Evolutionary conservation across 2,113 vertebrate species (phyloP), one percentile per base, ranked within the genome.

Genomic region (Corvus cornix): DNA sequence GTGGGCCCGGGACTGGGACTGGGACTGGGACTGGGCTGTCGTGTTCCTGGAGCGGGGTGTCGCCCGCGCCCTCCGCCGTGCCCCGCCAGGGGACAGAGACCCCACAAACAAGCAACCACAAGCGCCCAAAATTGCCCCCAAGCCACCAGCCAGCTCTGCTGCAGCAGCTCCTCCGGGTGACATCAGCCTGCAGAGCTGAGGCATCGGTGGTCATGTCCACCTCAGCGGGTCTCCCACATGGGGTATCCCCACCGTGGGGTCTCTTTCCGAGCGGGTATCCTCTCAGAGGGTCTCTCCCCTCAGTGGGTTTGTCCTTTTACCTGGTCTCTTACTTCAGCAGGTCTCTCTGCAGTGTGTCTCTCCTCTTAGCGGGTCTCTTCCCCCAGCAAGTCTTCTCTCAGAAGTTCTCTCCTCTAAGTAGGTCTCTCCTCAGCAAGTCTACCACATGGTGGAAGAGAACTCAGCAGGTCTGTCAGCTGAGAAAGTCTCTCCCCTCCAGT

Each of bases 1-100:
- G 10, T 17, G 43, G 13, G 60, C 60, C 13, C 7, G 23, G 18
- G 15, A 0, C 59, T 21, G 56, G 56, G 30, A 2, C 35, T 37
- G 23, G 18, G 15, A 0, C 59, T 21, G 56, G 56, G 30, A 2
- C 16, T 5, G 16, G 26, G 17, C 8, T 10, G 24, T 24, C 0
- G 24, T 11, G 23, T 24, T 17, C 12, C 18, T 43, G 44, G 30
- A 48, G 17, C 9, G 26, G 9, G 2, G 13, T 56, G 14, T 11
- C 17, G 5, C 17, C 68, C 52, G 22, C 8, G 10, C 31, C 35
- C 10, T 23, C 31, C 55, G 16, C 46, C 23, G 7, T 73, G 63
- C 13, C 31, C 33, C 20, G 8, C 11, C 26, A 7, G 2, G 27
- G 20, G 11, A 53, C 9, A 8, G 24, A 62, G n/a, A 43, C 8